Evolutionary conservation across 2,797 vertebrate genomes (phyloP).

Genomic region (Linurgus olivaceus): DNA sequence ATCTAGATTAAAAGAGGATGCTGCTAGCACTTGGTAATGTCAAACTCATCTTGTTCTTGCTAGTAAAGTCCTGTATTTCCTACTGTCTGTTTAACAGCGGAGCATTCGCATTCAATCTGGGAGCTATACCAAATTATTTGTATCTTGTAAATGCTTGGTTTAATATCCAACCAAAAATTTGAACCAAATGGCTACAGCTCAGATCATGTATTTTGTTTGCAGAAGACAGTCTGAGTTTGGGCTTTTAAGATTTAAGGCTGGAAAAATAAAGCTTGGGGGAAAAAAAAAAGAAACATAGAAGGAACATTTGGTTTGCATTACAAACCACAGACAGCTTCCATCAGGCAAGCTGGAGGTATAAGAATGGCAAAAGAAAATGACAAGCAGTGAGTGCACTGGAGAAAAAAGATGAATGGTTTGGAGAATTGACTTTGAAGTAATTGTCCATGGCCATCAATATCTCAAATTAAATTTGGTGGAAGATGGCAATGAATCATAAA

Average conservation of each 20-base stretch:
- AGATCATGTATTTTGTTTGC: slow-evolving; percentile 27
- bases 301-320: slow-evolving; percentile 61
- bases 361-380: slow-evolving; percentile 48
- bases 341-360: slow-evolving; percentile 8
- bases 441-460: slow-evolving; percentile 4
- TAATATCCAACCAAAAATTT: slow-evolving; percentile 43
- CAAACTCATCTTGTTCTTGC: neutral
- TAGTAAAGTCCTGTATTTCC: neutral
- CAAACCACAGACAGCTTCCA: slow-evolving; percentile 63
- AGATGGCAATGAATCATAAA: slow-evolving; percentile 2
- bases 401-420: neutral
- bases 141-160: slow-evolving; percentile 8
- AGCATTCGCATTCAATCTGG: neutral
- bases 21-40: neutral
- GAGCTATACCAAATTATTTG: neutral
- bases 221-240: slow-evolving; percentile 5
- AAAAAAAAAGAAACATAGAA: neutral
- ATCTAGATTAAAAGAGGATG: neutral
- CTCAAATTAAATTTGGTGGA: neutral
- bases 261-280: slow-evolving; percentile 27
- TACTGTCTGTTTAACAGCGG: neutral
- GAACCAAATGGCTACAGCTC: slow-evolving; percentile 49
- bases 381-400: neutral
- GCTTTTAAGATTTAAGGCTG: slow-evolving; percentile 33
- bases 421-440: neutral